Conservation (phyloP, 1,140 invertebrate species). For the Littorina saxatilis region DNA sequence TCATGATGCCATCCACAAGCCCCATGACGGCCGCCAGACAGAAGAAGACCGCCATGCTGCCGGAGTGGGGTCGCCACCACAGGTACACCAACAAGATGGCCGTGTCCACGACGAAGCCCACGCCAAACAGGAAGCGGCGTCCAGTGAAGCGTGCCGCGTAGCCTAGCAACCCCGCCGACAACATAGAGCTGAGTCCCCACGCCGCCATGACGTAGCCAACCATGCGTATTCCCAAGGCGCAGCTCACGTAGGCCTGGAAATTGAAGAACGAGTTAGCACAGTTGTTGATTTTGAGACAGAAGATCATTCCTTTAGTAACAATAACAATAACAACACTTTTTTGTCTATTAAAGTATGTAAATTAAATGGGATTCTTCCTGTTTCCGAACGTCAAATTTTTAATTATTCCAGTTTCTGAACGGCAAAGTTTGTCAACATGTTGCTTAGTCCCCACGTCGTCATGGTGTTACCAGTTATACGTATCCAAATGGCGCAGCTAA, state of each 20-base stretch:
- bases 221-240: slow-evolving; percentile 89
- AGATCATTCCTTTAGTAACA: no score
- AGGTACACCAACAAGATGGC: slow-evolving; percentile 41
- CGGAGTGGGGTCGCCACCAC: slow-evolving; percentile 88
- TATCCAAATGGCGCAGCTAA: no score
- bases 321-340: no score
- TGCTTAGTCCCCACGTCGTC: no score
- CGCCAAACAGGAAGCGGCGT: slow-evolving; percentile 87
- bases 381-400: no score
- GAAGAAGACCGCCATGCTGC: slow-evolving; percentile 88
- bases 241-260: slow-evolving; percentile 92
- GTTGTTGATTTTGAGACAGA: no score
- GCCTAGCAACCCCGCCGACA: slow-evolving; percentile 84
- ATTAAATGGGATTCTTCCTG: no score
- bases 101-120: slow-evolving; percentile 57
- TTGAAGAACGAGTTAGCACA: no score
- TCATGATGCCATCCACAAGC: slow-evolving; percentile 95
- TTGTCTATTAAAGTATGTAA: no score
- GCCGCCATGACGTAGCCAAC: slow-evolving; percentile 97
- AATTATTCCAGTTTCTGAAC: no score
- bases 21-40: slow-evolving; percentile 94
- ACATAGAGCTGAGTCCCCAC: slow-evolving; percentile 90
- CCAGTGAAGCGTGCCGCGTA: slow-evolving; percentile 93
- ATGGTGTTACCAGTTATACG: no score
- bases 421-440: no score